A percentile compares a stretch with the other conserved stretches of the same genome.
These are phyloP conservation scores for Chiloscyllium punctatum DNA, from an alignment of 2,797 vertebrate species.

Conservation along the genomic window DNA sequence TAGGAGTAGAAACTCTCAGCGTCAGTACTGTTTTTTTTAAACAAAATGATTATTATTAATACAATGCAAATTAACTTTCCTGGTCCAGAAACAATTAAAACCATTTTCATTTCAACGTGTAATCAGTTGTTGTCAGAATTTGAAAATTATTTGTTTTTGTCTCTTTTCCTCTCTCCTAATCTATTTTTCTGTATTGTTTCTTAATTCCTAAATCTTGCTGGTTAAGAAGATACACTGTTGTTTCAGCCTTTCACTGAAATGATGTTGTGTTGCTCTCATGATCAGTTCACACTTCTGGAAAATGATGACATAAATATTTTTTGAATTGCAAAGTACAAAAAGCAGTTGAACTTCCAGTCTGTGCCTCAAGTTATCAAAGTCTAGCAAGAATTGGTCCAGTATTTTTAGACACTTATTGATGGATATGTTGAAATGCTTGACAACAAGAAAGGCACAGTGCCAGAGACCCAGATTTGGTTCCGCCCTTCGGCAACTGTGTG, in stretches of 20 bases:
- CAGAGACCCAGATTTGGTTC: too few species aligned
- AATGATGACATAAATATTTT: background rate
- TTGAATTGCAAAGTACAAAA: background rate
- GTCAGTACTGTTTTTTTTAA: background rate
- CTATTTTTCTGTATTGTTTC: background rate
- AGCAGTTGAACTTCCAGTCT: background rate
- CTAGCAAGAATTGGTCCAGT: background rate
- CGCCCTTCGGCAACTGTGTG: too few species aligned
- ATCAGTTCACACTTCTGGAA: background rate
- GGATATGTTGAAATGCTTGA: background rate
- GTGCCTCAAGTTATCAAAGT: background rate
- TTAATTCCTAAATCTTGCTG: background rate
- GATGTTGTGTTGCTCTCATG: background rate
- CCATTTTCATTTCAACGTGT: background rate
- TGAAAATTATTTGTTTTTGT: background rate
- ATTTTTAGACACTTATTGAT: background rate
- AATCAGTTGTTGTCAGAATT: background rate
- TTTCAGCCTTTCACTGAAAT: background rate
- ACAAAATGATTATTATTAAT: background rate
- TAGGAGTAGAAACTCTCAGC: background rate
- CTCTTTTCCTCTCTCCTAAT: background rate
- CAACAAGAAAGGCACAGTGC: background rate
- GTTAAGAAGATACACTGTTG: background rate
- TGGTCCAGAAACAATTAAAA: background rate
- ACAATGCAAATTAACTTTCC: background rate